phyloP scores from a whole-genome alignment of 2,113 vertebrate species.

The Phylloscopus whistleri region DNA sequence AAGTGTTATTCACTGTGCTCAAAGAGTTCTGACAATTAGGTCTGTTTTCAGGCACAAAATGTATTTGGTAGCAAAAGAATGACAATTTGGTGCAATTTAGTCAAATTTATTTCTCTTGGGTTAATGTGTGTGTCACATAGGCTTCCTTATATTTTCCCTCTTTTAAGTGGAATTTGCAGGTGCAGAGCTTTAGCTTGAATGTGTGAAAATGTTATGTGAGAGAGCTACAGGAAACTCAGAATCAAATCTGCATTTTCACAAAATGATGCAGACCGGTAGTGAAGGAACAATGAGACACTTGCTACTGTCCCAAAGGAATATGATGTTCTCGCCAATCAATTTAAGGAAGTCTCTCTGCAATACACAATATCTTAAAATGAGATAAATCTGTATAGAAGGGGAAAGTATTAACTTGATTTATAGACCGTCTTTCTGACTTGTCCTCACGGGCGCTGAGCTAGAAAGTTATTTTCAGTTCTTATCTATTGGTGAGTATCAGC shows the following conservation, averaged over 20 bases:
- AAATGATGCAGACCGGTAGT: neutral
- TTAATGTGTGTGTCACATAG: neutral
- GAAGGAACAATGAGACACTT: neutral
- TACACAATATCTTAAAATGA: slow-evolving; percentile 30
- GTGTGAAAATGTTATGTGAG: neutral
- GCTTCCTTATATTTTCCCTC: neutral
- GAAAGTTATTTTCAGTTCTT: slow-evolving; percentile 13
- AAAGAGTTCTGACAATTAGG: neutral
- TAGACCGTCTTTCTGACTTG: neutral
- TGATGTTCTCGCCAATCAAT: neutral
- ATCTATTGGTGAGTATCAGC: neutral
- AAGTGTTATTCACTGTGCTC: slow-evolving; percentile 10
- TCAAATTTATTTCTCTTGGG: neutral
- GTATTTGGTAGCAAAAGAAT: neutral
- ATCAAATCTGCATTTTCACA: neutral
- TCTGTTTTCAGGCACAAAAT: neutral
- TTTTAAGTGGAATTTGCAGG: neutral
- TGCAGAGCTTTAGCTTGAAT: neutral
- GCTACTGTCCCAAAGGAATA: slow-evolving; percentile 8
- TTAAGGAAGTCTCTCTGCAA: slow-evolving; percentile 11
- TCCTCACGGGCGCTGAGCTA: neutral
- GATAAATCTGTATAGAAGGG: slow-evolving; percentile 22
- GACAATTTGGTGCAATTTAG: neutral
- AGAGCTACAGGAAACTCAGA: neutral
- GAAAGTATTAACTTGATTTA: slow-evolving; percentile 46